A percentile compares a stretch with the other conserved stretches of the same genome.
Evolutionary conservation across 2,113 vertebrate species (phyloP).

Genomic region (Sinocyclocheilus maitianheensis): DNA sequence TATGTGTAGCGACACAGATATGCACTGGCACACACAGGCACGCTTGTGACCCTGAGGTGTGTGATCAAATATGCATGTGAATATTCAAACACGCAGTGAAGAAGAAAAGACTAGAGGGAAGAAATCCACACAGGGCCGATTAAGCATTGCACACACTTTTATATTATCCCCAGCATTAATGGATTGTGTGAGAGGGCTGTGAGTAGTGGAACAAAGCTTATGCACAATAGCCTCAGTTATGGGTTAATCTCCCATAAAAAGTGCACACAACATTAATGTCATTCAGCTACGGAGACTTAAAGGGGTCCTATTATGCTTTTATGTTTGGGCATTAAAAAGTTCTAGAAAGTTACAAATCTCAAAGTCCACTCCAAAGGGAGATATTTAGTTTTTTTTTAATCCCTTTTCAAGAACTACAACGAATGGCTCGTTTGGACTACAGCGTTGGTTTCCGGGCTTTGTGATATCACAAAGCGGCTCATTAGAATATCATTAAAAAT

Average conservation of each 20-base stretch:
- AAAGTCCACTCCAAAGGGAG: too few species aligned
- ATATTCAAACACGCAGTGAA: background rate
- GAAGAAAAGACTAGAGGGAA: background rate
- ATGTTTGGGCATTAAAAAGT: too few species aligned
- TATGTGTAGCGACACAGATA: slow-evolving; percentile 37
- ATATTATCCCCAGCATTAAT: slow-evolving; percentile 1
- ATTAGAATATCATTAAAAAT: too few species aligned
- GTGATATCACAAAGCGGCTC: too few species aligned
- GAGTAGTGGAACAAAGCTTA: slow-evolving; percentile 5
- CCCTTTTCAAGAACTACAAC: too few species aligned
- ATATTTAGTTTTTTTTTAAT: too few species aligned
- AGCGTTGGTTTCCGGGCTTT: too few species aligned
- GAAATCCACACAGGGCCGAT: background rate
- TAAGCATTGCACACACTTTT: background rate
- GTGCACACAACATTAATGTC: background rate
- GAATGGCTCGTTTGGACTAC: too few species aligned
- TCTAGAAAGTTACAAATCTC: too few species aligned
- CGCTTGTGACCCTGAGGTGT: slow-evolving; percentile 62
- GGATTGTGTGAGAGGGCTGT: slow-evolving; percentile 5
- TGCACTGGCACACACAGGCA: slow-evolving; percentile 49
- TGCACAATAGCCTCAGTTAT: background rate
- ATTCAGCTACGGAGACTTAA: background rate
- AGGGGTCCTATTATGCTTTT: too few species aligned
- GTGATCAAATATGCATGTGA: slow-evolving; percentile 53
- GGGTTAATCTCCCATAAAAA: slow-evolving; percentile 22